These are phyloP conservation scores for Channa argus DNA, from an alignment of 2,113 vertebrate genomes.

Conservation along the genomic window DNA sequence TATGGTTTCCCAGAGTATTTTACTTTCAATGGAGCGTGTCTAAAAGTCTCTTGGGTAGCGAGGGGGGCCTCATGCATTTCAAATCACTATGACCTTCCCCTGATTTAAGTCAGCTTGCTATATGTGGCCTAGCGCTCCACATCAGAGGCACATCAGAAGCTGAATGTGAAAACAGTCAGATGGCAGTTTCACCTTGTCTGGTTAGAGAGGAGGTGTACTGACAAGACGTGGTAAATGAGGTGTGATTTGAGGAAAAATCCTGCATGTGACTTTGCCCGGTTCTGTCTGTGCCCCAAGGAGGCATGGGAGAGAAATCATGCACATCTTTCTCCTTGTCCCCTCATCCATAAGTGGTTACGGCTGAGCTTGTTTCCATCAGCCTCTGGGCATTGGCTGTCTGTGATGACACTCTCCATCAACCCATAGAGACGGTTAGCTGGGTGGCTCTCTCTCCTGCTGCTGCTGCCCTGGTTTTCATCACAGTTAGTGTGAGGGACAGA, in stretches of 20 bases:
- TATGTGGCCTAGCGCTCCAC: constrained; percentile 38
- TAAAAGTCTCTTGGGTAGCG: constrained; percentile 66
- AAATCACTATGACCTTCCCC: constrained; percentile 72
- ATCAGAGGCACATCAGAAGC: constrained; percentile 36
- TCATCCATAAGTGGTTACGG: constrained; percentile 69
- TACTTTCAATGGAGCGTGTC: constrained; percentile 75
- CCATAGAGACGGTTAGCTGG: constrained; percentile 52
- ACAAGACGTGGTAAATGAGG: constrained; percentile 57
- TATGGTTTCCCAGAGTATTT: constrained; percentile 74
- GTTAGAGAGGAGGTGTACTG: constrained; percentile 35
- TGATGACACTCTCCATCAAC: constrained; percentile 76
- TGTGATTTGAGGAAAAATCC: constrained; percentile 57
- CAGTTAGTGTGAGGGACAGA: constrained; percentile 70
- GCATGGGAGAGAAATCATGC: constrained; percentile 64
- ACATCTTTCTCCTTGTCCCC: constrained; percentile 60
- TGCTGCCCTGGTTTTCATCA: constrained; percentile 77
- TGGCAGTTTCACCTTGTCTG: constrained; percentile 51
- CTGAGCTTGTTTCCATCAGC: constrained; percentile 75
- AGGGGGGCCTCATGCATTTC: constrained; percentile 78
- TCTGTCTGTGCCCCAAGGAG: constrained; percentile 42
- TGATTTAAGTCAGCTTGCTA: constrained; percentile 61
- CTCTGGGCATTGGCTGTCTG: constrained; percentile 70
- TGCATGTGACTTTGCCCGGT: constrained; percentile 42
- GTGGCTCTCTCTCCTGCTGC: constrained; percentile 36
- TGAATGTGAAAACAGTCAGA: constrained; percentile 36